Evolutionary conservation across 2,113 vertebrate genomes (phyloP).

Genomic region (Cyprinodon tularosa): DNA sequence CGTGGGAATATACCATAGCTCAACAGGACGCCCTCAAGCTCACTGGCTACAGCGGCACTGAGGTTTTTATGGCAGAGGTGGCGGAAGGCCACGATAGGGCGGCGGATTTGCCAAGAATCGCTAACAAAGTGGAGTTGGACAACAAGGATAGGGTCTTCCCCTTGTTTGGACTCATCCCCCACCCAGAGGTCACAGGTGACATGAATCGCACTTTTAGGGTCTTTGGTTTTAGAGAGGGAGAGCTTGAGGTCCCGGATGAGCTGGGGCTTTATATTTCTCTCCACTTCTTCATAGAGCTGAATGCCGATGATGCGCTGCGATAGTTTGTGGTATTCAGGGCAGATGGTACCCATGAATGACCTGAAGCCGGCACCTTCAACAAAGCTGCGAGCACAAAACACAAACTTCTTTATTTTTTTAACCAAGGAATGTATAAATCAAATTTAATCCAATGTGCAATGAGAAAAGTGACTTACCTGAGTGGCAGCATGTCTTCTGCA

Average conservation of each 20-base stretch:
- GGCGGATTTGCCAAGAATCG: constrained; percentile 74
- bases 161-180: constrained; percentile 33
- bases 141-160: constrained; percentile 61
- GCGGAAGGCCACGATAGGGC: constrained; percentile 77
- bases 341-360: constrained; percentile 72
- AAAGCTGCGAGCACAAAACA: constrained; percentile 60
- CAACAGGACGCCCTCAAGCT: constrained; percentile 78
- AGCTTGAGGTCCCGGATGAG: constrained; percentile 78
- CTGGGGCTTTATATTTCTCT: constrained; percentile 77
- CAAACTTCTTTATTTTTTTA: neutral
- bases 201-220: constrained; percentile 61
- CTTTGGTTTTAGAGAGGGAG: constrained; percentile 52
- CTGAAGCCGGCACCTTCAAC: constrained; percentile 79
- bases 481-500: constrained; percentile 82
- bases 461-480: constrained; percentile 47
- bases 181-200: constrained; percentile 78
- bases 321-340: constrained; percentile 68
- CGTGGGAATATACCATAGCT: constrained; percentile 78
- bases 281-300: constrained; percentile 78
- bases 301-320: constrained; percentile 72
- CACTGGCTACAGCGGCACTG: constrained; percentile 46
- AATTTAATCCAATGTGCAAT: neutral
- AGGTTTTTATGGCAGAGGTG: constrained; percentile 65
- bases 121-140: constrained; percentile 80
- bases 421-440: constrained; percentile 2